Conservation (phyloP, 2,797 vertebrate genomes). For the Squalus acanthias region DNA sequence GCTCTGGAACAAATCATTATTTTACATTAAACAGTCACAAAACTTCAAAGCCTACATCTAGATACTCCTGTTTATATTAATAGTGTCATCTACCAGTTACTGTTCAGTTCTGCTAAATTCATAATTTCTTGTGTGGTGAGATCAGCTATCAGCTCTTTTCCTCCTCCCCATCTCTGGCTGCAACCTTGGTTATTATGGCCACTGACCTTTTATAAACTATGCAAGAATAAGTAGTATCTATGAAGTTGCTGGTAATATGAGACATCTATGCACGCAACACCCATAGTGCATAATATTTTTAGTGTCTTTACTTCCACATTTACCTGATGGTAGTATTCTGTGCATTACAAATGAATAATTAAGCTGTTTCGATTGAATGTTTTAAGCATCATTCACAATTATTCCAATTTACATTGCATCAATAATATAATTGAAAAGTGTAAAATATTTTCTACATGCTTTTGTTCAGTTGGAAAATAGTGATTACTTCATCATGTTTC, state of each 20-base stretch:
- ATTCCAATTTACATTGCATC: not conserved
- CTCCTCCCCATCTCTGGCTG: not conserved
- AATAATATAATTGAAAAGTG: not conserved
- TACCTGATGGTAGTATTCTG: no score
- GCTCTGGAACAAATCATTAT: not conserved
- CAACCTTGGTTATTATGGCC: not conserved
- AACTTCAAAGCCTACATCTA: no score
- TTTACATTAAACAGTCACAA: not conserved
- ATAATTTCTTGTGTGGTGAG: no score
- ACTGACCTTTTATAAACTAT: not conserved
- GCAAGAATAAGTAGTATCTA: not conserved
- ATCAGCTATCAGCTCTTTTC: not conserved
- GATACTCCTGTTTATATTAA: no score
- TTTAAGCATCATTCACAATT: not conserved
- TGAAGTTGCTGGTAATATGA: not conserved
- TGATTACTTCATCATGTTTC: not conserved
- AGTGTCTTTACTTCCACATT: no score
- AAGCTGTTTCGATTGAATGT: not conserved
- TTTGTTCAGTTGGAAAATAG: not conserved
- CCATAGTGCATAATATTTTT: no score
- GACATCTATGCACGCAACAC: not conserved
- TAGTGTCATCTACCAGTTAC: not conserved
- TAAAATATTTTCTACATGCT: not conserved
- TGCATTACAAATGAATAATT: no score
- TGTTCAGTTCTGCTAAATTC: not conserved